Percentiles rank a stretch among this genome's conserved stretches.
phyloP scores from a whole-genome alignment of 2,113 vertebrate genomes.

The Nipponia nippon region DNA sequence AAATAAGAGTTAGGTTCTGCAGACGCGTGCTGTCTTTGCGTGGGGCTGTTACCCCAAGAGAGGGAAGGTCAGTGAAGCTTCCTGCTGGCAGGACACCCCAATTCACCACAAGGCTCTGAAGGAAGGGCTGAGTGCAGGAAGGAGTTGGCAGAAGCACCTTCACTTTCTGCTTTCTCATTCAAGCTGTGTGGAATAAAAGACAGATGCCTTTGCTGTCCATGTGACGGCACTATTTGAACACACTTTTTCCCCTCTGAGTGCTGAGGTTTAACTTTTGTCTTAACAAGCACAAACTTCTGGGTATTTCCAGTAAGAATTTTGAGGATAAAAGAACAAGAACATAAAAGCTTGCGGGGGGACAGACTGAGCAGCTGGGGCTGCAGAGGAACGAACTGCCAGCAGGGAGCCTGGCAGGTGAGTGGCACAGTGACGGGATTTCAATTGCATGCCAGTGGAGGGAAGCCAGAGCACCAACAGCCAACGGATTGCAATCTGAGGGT shows the following conservation, averaged over 20 bases:
- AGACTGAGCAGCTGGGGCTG: neutral
- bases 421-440: neutral
- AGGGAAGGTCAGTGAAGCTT: neutral
- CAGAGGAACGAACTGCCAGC: neutral
- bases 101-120: neutral
- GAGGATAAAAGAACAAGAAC: neutral
- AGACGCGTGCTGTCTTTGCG: neutral
- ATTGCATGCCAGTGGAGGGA: rapidly evolving
- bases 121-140: neutral
- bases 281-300: neutral
- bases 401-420: neutral
- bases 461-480: neutral
- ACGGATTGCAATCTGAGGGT: neutral
- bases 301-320: neutral
- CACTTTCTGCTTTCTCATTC: neutral
- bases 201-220: neutral
- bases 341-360: neutral
- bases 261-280: neutral
- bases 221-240: neutral
- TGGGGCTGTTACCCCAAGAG: neutral
- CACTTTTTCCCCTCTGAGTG: neutral
- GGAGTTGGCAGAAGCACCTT: neutral
- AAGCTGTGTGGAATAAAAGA: too few species aligned
- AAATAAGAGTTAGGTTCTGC: neutral
- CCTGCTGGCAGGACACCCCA: neutral